Evolutionary conservation across 1,140 invertebrate genomes (phyloP).

Genomic region (Popillia japonica): DNA sequence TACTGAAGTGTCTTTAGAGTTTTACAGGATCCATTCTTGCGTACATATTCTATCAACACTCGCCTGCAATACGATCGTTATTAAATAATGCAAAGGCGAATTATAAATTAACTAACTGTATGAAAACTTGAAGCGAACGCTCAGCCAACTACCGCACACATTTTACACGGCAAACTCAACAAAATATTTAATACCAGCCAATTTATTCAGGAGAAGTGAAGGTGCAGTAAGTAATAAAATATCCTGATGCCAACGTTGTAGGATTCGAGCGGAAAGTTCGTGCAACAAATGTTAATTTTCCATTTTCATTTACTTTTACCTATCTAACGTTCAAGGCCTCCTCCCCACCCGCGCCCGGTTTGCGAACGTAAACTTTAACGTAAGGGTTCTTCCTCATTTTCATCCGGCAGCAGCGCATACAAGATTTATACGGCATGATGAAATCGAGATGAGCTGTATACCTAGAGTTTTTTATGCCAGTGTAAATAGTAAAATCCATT

Average conservation of each 20-base stretch:
- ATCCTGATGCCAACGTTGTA: background rate
- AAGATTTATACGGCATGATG: background rate
- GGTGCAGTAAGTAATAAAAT: background rate
- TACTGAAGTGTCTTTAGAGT: too few relatives aligned
- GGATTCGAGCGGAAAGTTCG: background rate
- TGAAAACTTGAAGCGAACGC: too few relatives aligned
- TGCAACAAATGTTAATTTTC: slow-evolving; percentile 10
- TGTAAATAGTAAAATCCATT: slow-evolving; percentile 30
- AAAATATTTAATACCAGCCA: too few relatives aligned
- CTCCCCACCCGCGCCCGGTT: too few relatives aligned
- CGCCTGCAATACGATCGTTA: too few relatives aligned
- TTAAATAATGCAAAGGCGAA: too few relatives aligned
- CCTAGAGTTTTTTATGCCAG: background rate
- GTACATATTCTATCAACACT: too few relatives aligned
- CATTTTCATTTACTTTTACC: slow-evolving; percentile 23
- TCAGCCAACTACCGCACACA: too few relatives aligned
- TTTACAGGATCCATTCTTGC: too few relatives aligned
- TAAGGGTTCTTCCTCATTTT: background rate
- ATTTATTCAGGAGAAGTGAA: too few relatives aligned
- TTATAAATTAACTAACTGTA: too few relatives aligned
- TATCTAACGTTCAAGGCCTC: background rate
- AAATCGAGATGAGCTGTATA: background rate
- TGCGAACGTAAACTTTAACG: background rate
- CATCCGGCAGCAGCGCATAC: background rate
- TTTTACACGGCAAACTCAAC: too few relatives aligned